A percentile compares a stretch with the other conserved stretches of the same genome.
Conservation (phyloP, 2,888 invertebrate genomes). For the Marasmarcha lunaedactyla region DNA sequence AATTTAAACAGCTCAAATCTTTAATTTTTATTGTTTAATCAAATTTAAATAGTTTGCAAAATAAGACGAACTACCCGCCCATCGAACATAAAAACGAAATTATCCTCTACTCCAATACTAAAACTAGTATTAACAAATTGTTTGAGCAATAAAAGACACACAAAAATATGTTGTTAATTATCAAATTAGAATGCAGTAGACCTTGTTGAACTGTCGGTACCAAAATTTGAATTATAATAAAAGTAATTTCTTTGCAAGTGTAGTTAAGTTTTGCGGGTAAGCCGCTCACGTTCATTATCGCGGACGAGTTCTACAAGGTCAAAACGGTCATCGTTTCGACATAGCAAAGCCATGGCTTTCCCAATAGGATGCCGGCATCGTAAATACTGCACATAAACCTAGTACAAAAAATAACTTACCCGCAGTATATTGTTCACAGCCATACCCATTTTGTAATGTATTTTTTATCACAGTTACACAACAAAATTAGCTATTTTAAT, state of each 20-base stretch:
- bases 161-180: no score
- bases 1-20: no score
- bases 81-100: no score
- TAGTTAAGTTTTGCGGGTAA: conserved; percentile 26
- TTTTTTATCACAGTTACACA: conserved; percentile 11
- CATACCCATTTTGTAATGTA: conserved; percentile 31
- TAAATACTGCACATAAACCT: conserved; percentile 21
- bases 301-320: conserved; percentile 67
- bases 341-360: conserved; percentile 59
- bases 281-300: conserved; percentile 42
- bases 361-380: conserved; percentile 42
- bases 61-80: no score
- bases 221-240: conserved; percentile 9
- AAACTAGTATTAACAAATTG: no score
- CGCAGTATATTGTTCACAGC: conserved; percentile 50
- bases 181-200: no score
- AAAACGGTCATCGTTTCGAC: conserved; percentile 65
- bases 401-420: conserved; percentile 34
- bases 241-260: conserved; percentile 31
- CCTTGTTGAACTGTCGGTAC: not conserved
- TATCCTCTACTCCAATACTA: no score
- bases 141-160: no score
- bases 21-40: no score
- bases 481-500: conserved; percentile 20
- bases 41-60: no score